A percentile compares a stretch with the other conserved stretches of the same genome.
Evolutionary conservation across 2,888 invertebrate species (phyloP).

Genomic region (Dinocampus coccinellae): DNA sequence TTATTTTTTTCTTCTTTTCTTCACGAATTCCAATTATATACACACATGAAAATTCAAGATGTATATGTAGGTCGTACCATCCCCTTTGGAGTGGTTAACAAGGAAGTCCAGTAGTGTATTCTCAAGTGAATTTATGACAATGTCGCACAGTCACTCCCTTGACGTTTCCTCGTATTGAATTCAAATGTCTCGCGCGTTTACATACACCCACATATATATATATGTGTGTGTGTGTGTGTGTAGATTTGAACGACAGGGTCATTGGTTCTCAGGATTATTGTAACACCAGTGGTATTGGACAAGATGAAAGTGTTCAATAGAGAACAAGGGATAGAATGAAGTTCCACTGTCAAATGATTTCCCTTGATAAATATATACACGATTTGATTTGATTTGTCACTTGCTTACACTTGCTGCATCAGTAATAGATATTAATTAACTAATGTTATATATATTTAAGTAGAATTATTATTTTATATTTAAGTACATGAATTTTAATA

Average conservation of each 20-base stretch:
- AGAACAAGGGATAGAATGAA: background rate
- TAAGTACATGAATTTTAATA: too few species aligned
- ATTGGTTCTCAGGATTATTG: conserved; percentile 1
- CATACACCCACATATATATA: background rate
- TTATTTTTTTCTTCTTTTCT: too few species aligned
- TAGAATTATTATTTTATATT: too few species aligned
- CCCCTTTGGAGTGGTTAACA: conserved; percentile 45
- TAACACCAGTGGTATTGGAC: background rate
- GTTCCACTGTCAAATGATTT: conserved; percentile 6
- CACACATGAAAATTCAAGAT: background rate
- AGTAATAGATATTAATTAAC: background rate
- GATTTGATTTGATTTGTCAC: conserved; percentile 24
- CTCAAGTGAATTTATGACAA: too few species aligned
- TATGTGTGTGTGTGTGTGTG: conserved; percentile 45
- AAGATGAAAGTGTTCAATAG: background rate
- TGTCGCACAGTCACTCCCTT: background rate
- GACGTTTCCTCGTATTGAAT: conserved; percentile 53
- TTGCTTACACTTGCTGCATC: conserved; percentile 14
- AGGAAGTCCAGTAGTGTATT: conserved; percentile 23
- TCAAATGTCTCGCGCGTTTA: conserved; percentile 54
- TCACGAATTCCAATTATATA: too few species aligned
- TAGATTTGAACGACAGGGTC: conserved; percentile 58
- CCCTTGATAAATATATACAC: conserved; percentile 7
- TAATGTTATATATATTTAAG: background rate
- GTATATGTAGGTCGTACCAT: conserved; percentile 49